phyloP scores from a whole-genome alignment of 2,888 invertebrate genomes.

The Cephus pygmeus region DNA sequence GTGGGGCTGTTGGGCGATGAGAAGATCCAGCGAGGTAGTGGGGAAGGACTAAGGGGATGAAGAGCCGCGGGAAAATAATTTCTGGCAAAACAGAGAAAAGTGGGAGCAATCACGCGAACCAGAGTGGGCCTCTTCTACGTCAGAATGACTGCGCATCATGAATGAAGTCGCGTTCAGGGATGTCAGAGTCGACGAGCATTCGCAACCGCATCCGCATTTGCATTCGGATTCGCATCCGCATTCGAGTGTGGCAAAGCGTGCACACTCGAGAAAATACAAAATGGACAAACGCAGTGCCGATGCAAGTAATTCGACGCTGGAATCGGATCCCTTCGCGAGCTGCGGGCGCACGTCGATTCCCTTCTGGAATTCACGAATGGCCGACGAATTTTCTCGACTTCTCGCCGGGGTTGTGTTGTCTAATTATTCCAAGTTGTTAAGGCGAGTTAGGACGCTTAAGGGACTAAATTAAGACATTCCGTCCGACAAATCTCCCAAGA shows the following conservation, averaged over 20 bases:
- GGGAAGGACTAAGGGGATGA: constrained; percentile 40
- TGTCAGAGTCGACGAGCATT: not conserved
- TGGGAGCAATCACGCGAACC: constrained; percentile 18
- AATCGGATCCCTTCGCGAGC: not conserved
- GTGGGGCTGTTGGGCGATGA: not conserved
- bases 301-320: not conserved
- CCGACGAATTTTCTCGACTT: constrained; percentile 1
- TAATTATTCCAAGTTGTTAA: constrained; percentile 67
- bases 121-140: not conserved
- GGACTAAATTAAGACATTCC: constrained; percentile 67
- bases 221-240: not conserved
- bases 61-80: constrained; percentile 49
- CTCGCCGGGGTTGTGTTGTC: constrained; percentile 53
- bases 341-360: not conserved
- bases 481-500: constrained; percentile 66
- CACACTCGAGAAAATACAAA: not conserved
- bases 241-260: not conserved
- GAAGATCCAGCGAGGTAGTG: not conserved
- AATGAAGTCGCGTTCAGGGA: not conserved
- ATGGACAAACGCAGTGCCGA: not conserved
- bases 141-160: not conserved
- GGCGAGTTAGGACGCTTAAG: constrained; percentile 65
- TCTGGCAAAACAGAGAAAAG: constrained; percentile 40
- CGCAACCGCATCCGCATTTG: not conserved
- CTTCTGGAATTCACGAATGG: not conserved